phyloP scores from a whole-genome alignment of 2,888 invertebrate genomes.

The Biston stratarius region DNA sequence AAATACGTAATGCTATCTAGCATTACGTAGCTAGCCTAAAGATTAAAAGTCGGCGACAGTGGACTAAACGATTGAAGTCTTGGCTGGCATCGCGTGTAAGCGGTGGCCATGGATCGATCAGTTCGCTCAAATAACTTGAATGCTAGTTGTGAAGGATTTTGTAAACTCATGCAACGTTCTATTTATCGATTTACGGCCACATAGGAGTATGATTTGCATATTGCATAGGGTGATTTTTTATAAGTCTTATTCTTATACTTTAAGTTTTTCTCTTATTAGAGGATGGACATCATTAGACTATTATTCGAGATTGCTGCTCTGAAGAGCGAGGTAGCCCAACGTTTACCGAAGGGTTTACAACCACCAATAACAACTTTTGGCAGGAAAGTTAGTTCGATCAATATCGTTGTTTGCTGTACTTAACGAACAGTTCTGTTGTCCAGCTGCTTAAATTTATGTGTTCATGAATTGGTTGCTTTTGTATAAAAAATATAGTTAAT shows the following conservation, averaged over 20 bases:
- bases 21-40: not conserved
- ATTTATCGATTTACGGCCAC: not conserved
- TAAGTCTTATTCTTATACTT: too few relatives aligned
- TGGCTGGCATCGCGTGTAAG: conserved; percentile 10
- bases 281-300: too few relatives aligned
- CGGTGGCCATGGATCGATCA: conserved; percentile 3
- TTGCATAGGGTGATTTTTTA: too few relatives aligned
- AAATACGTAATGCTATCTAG: not conserved
- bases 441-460: too few relatives aligned
- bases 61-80: conserved; percentile 1
- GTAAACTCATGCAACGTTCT: not conserved
- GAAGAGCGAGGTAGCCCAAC: too few relatives aligned
- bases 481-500: not conserved
- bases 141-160: conserved; percentile 2
- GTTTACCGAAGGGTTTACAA: too few relatives aligned
- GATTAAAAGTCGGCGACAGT: not conserved
- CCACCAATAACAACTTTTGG: too few relatives aligned
- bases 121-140: conserved; percentile 10
- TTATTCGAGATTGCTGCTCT: too few relatives aligned
- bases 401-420: too few relatives aligned
- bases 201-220: not conserved
- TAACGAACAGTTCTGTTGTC: too few relatives aligned
- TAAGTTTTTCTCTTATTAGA: too few relatives aligned
- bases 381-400: too few relatives aligned
- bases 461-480: not conserved